These are phyloP conservation scores for silkworm (Bombyx mori) DNA, from an alignment of 1,140 invertebrate species.

Conservation along the genomic window ASM3026992v2 NC_085134.1:9704001-9704500, in stretches of 20 bases:
- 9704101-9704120: too few species aligned
- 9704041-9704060: background rate
- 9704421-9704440: slow-evolving; percentile 53
- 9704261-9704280: slow-evolving; percentile 30
- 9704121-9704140: background rate
- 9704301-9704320: slow-evolving; percentile 16
- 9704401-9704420: slow-evolving; percentile 33
- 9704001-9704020: slow-evolving; percentile 51
- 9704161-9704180: background rate
- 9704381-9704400: slow-evolving; percentile 39
- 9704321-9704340: slow-evolving; percentile 72
- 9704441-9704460: slow-evolving; percentile 65
- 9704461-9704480: slow-evolving; percentile 52
- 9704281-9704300: slow-evolving; percentile 21
- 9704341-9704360: slow-evolving; percentile 73
- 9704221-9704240: too few species aligned
- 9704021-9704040: slow-evolving; percentile 27
- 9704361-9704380: slow-evolving; percentile 60
- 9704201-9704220: too few species aligned
- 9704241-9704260: slow-evolving; percentile 21
- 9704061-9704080: background rate
- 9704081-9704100: too few species aligned
- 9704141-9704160: slow-evolving; percentile 2
- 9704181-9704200: slow-evolving; percentile 14
- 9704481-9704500: slow-evolving; percentile 57